These are phyloP conservation scores for Rhizomys pruinosus DNA, from an alignment of 2,113 vertebrate genomes.

Conservation along the genomic window DNA sequence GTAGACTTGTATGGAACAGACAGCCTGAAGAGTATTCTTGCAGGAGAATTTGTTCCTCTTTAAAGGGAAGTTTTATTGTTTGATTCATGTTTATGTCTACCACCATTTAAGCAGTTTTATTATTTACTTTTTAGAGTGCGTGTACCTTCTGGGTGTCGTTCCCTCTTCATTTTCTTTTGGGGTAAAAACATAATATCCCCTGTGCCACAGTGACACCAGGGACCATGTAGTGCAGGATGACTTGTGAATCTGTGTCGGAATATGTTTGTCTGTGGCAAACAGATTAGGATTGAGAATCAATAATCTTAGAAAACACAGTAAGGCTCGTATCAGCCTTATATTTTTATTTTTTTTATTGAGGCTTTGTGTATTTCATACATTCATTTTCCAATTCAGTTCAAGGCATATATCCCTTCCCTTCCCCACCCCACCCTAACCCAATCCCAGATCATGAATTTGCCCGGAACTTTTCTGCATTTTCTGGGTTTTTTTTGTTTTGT, in stretches of 20 bases:
- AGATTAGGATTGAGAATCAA: background rate
- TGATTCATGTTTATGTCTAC: background rate
- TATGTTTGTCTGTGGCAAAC: background rate
- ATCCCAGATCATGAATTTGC: no score
- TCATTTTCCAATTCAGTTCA: no score
- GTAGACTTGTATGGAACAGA: background rate
- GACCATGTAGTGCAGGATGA: background rate
- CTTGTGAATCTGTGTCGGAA: background rate
- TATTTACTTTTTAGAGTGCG: background rate
- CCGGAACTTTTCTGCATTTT: no score
- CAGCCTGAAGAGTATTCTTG: background rate
- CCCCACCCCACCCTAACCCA: no score
- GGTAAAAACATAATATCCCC: background rate
- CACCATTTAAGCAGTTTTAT: background rate
- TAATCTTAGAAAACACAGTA: no score
- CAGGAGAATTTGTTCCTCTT: background rate
- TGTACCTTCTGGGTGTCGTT: background rate
- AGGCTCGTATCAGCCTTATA: no score
- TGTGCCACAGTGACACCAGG: background rate
- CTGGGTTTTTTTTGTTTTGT: no score
- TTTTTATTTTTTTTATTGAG: no score
- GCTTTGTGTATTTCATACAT: no score
- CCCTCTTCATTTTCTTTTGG: background rate
- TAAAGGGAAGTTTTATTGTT: slow-evolving; percentile 22
- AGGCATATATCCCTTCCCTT: no score